Evolutionary conservation across 2,888 invertebrate genomes (phyloP), one percentile per base, ranked within the genome.

Genomic region (Orchestes rusci): DNA sequence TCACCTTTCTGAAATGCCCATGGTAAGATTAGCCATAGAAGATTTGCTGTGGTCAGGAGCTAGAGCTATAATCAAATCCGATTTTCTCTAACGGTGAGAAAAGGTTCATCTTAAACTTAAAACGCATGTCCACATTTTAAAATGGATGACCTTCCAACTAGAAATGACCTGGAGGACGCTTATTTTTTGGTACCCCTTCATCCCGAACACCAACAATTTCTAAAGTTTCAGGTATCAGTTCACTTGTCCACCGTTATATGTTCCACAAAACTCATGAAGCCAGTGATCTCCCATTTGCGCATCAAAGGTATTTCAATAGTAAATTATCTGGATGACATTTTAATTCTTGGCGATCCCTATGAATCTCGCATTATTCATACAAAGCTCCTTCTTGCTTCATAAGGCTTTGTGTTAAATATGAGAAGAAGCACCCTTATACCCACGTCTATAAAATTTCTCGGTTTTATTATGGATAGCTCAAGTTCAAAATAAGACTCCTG

Each of bases 181-280:
- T 56, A 57, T 42, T 51, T 49, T 8, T 46, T 46, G 16, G 42
- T 60, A 8, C 52, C 38, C 4, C 39, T 58, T 2, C 38, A 54
- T 8, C 16, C 41, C 13, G 23, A 47, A 12, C 16, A 42, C 37
- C 48, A 43, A 42, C 57, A 56, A 27, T 51, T 39, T 37, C 41
- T 59, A 33, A 36, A 53, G 2, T 59, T 59, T 34, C 4, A 12
- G 3, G 58, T 60, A 48, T 33, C 48, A 56, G 23, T 60, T 57
- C 36, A 48, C 40, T 2, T 56, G 53, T 15, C 38, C 56, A 7
- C 59, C 58, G 8, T 55, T 55, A 28, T 35, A 34, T 34, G 53
- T 16, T 57, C 56, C 36, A 59, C 59, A 23, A 59, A 60, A 33
- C 27, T 58, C n/a, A 23, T 57, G 27, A 56, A 53, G 37, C 52